Base-by-base conservation (phyloP, 2,888 invertebrate species). In the Lathronympha strigana region DNA sequence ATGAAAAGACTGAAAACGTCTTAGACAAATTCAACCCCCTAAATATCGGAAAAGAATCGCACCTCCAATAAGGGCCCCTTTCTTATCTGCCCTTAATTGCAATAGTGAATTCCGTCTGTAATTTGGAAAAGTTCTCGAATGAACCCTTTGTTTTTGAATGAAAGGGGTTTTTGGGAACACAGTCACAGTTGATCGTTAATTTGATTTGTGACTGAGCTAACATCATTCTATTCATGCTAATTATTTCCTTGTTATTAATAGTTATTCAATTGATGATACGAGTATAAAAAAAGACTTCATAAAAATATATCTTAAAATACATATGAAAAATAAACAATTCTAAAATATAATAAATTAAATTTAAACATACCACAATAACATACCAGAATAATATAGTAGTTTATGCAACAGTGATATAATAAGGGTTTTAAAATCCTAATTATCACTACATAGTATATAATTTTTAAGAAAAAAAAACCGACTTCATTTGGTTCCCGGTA, bases 91-190 rank as follows among this genome's bases (percentile, higher is more conserved):
- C 72, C 63, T 66, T 68, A 67, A 70, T 68, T 68, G 69, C 67
- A 50, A 57, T 68, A 63, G 57, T 68, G 66, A 63, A 72, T 72
- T 68, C 63, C 58, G 43, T 71, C 68, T 72, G 55, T 69, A 69
- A 67, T 68, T 62, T 25, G 25, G 31, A 45, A 68, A 67, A 55
- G 45, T 70, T 67, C 63, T 33, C 54, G 19, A 62, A 63, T 68
- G 63, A 69, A 68, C 54, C 67, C 68, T 69, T 71, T 68, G 61
- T 67, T 51, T 61, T 45, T 47, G 31, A 28, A 19, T 38, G 5
- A 38, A 54, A 28, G 23, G 55, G 55, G 50, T 31, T 55, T 25
- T 28, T 28, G 9, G 13, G 2, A 53, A 49, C 1, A n/a, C 25
- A n/a, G 9, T 28, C 17, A 28, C 40, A 55, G 28, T 28, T 19